Percentiles rank a stretch among this genome's conserved stretches.
Conservation (phyloP, 2,888 invertebrate genomes). For the Lagria hirta region DNA sequence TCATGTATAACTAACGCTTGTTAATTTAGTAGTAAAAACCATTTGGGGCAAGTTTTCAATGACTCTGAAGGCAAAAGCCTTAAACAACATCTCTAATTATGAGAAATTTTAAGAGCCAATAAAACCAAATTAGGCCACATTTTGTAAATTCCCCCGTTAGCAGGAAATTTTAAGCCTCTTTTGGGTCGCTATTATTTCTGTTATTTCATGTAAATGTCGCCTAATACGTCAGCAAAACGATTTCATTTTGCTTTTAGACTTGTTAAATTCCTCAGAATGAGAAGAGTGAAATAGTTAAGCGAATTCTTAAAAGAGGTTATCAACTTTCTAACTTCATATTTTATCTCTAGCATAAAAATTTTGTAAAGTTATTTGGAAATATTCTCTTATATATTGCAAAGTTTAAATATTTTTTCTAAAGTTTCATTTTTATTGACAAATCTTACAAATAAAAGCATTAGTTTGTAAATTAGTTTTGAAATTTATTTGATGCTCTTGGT, state of each 20-base stretch:
- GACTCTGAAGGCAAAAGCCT: slow-evolving; percentile 38
- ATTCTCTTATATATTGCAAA: slow-evolving; percentile 18
- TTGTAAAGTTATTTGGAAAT: slow-evolving; percentile 11
- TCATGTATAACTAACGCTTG: no score
- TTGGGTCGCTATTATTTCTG: slow-evolving; percentile 27
- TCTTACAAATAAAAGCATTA: slow-evolving; percentile 24
- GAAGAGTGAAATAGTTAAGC: slow-evolving; percentile 12
- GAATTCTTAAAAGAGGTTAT: slow-evolving; percentile 20
- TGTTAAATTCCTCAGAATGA: slow-evolving; percentile 13
- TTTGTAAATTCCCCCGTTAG: slow-evolving; percentile 46
- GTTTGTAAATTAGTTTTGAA: slow-evolving; percentile 29
- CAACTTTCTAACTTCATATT: slow-evolving; percentile 20
- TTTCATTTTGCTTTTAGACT: slow-evolving; percentile 4
- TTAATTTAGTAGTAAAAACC: no score
- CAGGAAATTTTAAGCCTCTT: slow-evolving; percentile 39
- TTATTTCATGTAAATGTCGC: slow-evolving; percentile 23
- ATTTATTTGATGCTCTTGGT: slow-evolving; percentile 28
- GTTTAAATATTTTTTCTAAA: slow-evolving; percentile 17
- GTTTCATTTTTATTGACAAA: slow-evolving; percentile 22
- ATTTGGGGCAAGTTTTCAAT: no score
- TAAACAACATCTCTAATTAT: slow-evolving; percentile 41
- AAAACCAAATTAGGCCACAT: slow-evolving; percentile 47
- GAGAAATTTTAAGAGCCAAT: slow-evolving; percentile 48
- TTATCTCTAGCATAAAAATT: slow-evolving; percentile 17
- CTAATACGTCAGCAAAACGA: slow-evolving; percentile 8